phyloP scores from a whole-genome alignment of 2,113 vertebrate species.

The Osmerus mordax region DNA sequence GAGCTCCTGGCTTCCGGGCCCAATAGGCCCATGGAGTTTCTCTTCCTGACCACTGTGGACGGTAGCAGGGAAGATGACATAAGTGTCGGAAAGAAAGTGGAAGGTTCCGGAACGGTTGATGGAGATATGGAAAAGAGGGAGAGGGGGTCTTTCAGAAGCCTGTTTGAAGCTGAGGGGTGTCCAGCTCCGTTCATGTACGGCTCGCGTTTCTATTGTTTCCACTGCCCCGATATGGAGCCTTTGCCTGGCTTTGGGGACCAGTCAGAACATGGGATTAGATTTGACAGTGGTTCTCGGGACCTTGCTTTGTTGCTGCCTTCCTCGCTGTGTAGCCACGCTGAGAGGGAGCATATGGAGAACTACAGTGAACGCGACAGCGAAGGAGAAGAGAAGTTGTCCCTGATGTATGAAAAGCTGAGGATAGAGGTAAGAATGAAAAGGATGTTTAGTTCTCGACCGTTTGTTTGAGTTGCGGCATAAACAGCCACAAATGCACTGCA shows the following conservation, averaged over 20 bases:
- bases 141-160: slow-evolving; percentile 72
- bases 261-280: slow-evolving; percentile 43
- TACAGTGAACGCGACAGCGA: slow-evolving; percentile 43
- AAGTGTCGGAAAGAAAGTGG: slow-evolving; percentile 35
- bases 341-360: slow-evolving; percentile 6
- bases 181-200: slow-evolving; percentile 63
- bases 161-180: slow-evolving; percentile 76
- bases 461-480: too few relatives aligned
- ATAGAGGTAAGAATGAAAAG: slow-evolving; percentile 72
- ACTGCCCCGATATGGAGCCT: slow-evolving; percentile 52
- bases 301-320: slow-evolving; percentile 9
- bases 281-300: slow-evolving; percentile 15
- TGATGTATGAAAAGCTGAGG: slow-evolving; percentile 78
- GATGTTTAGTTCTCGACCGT: too few relatives aligned
- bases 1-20: slow-evolving; percentile 38
- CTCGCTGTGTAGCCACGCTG: slow-evolving; percentile 35
- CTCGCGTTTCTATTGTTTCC: slow-evolving; percentile 71
- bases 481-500: too few relatives aligned
- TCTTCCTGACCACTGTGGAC: slow-evolving; percentile 70
- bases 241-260: slow-evolving; percentile 15
- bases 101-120: neutral
- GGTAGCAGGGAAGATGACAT: slow-evolving; percentile 75
- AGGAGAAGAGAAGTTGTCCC: slow-evolving; percentile 75
- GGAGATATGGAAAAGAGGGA: slow-evolving; percentile 44
- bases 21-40: slow-evolving; percentile 41